A percentile compares a stretch with the other conserved stretches of the same genome.
These are phyloP conservation scores for Gadus macrocephalus DNA, from an alignment of 2,113 vertebrate species.

Conservation along the genomic window DNA sequence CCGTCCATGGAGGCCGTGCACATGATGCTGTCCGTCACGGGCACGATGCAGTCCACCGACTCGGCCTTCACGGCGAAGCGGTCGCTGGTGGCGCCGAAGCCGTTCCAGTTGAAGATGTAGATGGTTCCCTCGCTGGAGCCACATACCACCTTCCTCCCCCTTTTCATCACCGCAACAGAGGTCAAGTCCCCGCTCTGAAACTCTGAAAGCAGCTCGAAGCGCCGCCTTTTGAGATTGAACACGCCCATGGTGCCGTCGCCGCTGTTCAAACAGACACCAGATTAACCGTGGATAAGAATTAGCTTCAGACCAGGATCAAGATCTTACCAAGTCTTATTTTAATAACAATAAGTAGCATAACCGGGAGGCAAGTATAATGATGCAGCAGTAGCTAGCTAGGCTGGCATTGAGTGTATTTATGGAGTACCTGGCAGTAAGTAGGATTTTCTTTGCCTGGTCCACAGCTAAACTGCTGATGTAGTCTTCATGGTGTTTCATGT, in stretches of 20 bases:
- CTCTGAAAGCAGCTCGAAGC: slow-evolving; percentile 91
- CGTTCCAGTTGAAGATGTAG: slow-evolving; percentile 97
- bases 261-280: slow-evolving; percentile 52
- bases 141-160: slow-evolving; percentile 86
- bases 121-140: slow-evolving; percentile 90
- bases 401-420: neutral
- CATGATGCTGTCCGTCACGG: slow-evolving; percentile 83
- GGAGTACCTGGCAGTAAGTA: slow-evolving; percentile 84
- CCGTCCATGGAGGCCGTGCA: slow-evolving; percentile 89
- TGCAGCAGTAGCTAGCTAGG: too few relatives aligned
- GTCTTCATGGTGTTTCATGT: slow-evolving; percentile 89
- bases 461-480: slow-evolving; percentile 88
- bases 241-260: slow-evolving; percentile 92
- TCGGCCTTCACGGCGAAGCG: slow-evolving; percentile 86
- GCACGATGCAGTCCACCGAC: slow-evolving; percentile 86
- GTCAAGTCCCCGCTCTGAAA: slow-evolving; percentile 88
- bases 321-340: too few relatives aligned
- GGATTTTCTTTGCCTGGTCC: slow-evolving; percentile 81
- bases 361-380: neutral
- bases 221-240: slow-evolving; percentile 84
- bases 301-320: too few relatives aligned
- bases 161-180: slow-evolving; percentile 85
- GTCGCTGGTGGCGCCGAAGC: slow-evolving; percentile 93
- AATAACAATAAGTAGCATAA: too few relatives aligned
- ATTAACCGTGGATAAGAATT: too few relatives aligned